These are phyloP conservation scores for Dermatophagoides farinae DNA, from an alignment of 1,140 invertebrate genomes.

Conservation along the genomic window DNA sequence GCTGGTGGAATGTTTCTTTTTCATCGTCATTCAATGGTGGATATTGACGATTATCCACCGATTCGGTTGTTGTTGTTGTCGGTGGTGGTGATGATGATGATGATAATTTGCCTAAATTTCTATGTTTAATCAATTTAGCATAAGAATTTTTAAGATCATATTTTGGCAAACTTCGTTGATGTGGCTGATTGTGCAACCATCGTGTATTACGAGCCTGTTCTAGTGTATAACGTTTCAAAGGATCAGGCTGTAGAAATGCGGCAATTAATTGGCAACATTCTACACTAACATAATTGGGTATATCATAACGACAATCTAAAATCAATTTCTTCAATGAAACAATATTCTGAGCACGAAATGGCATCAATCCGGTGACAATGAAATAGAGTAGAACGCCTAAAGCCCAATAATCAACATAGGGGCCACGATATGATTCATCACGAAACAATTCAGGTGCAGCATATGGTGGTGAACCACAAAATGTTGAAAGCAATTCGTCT, in stretches of 20 bases:
- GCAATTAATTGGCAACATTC: slow-evolving; percentile 25
- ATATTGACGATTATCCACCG: background rate
- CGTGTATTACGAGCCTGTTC: slow-evolving; percentile 29
- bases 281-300: slow-evolving; percentile 28
- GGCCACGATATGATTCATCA: slow-evolving; percentile 18
- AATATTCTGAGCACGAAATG: slow-evolving; percentile 35
- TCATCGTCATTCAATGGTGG: slow-evolving; percentile 22
- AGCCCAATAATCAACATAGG: slow-evolving; percentile 21
- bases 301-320: slow-evolving; percentile 38
- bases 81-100: background rate
- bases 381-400: slow-evolving; percentile 22
- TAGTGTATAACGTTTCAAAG: slow-evolving; percentile 31
- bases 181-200: slow-evolving; percentile 30
- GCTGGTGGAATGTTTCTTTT: slow-evolving; percentile 25
- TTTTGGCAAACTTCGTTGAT: slow-evolving; percentile 23
- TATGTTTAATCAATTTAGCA: slow-evolving; percentile 8
- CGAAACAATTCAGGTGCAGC: slow-evolving; percentile 22
- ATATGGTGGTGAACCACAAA: slow-evolving; percentile 20
- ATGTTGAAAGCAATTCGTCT: slow-evolving; percentile 15
- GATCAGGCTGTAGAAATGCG: slow-evolving; percentile 31
- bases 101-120: background rate
- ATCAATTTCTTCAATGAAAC: slow-evolving; percentile 44
- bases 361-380: slow-evolving; percentile 23
- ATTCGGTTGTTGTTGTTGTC: background rate
- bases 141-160: slow-evolving; percentile 21